phyloP scores from a whole-genome alignment of 2,113 vertebrate genomes.

The Rhinolophus sinicus region DNA sequence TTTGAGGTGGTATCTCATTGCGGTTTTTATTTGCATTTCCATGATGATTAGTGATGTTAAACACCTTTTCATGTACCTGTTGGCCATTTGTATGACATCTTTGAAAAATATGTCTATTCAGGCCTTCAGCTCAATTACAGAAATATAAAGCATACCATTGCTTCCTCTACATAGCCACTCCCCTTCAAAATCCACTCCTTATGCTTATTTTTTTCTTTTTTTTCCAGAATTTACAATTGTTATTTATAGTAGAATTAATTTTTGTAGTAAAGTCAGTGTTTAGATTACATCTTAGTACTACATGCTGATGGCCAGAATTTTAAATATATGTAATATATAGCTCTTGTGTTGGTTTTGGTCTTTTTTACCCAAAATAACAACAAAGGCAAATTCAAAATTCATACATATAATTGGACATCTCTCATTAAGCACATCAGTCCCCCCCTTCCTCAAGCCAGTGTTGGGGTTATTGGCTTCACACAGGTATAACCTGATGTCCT shows the following conservation, averaged over 20 bases:
- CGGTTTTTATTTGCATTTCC: not conserved
- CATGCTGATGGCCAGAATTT: not conserved
- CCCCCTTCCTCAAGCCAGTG: not conserved
- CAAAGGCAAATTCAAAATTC: not conserved
- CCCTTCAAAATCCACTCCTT: not conserved
- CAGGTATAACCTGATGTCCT: not conserved
- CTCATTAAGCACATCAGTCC: not conserved
- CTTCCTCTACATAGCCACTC: not conserved
- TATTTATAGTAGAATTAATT: not conserved
- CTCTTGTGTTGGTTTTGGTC: not conserved
- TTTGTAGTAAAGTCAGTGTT: not conserved
- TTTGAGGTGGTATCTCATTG: not conserved
- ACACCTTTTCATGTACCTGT: not conserved
- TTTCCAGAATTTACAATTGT: not conserved
- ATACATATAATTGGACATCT: not conserved
- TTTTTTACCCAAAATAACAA: not conserved
- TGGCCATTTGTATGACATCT: not conserved
- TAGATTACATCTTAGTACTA: not conserved
- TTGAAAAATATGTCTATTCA: not conserved
- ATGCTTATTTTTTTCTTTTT: not conserved
- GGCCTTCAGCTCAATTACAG: not conserved
- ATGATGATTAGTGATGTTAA: not conserved
- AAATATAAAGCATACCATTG: not conserved
- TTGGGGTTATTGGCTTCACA: not conserved
- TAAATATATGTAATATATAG: not conserved